These are phyloP conservation scores for Metaphire vulgaris DNA, from an alignment of 1,140 invertebrate genomes.

Conservation along the genomic window DNA sequence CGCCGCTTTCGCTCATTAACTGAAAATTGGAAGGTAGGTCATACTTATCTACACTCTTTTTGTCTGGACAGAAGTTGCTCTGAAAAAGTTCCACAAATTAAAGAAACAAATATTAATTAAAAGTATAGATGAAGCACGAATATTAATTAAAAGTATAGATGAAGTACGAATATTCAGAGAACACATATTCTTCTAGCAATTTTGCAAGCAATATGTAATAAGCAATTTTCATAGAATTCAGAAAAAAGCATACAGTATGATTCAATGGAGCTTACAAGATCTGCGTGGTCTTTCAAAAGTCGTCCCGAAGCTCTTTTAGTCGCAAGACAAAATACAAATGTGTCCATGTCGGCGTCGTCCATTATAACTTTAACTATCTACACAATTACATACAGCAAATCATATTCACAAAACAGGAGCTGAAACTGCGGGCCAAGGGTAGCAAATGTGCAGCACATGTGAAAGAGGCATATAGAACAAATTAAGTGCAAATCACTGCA, in stretches of 20 bases:
- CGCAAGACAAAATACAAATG: slow-evolving; percentile 85
- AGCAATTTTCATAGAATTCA: not conserved
- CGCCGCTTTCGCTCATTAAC: slow-evolving; percentile 81
- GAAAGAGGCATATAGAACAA: too few species aligned
- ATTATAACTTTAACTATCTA: slow-evolving; percentile 68
- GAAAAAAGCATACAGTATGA: not conserved
- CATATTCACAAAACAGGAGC: slow-evolving; percentile 15
- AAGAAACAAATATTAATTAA: too few species aligned
- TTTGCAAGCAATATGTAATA: not conserved
- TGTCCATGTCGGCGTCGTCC: slow-evolving; percentile 75
- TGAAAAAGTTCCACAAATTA: too few species aligned
- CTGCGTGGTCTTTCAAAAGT: slow-evolving; percentile 84
- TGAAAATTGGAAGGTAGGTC: slow-evolving; percentile 72
- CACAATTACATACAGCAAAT: slow-evolving; percentile 48
- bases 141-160: too few species aligned
- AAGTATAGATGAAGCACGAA: too few species aligned
- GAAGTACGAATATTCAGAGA: slow-evolving; percentile 10
- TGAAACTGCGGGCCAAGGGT: not conserved
- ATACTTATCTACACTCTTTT: slow-evolving; percentile 75
- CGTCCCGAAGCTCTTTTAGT: slow-evolving; percentile 77
- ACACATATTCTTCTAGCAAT: not conserved
- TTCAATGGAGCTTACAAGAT: slow-evolving; percentile 64
- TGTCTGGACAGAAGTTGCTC: slow-evolving; percentile 81
- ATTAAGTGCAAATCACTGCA: too few species aligned
- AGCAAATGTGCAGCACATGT: too few species aligned